A percentile compares a stretch with the other conserved stretches of the same genome.
phyloP scores from a whole-genome alignment of 2,888 invertebrate genomes.

The Scaptomyza cyrtandrae region DNA sequence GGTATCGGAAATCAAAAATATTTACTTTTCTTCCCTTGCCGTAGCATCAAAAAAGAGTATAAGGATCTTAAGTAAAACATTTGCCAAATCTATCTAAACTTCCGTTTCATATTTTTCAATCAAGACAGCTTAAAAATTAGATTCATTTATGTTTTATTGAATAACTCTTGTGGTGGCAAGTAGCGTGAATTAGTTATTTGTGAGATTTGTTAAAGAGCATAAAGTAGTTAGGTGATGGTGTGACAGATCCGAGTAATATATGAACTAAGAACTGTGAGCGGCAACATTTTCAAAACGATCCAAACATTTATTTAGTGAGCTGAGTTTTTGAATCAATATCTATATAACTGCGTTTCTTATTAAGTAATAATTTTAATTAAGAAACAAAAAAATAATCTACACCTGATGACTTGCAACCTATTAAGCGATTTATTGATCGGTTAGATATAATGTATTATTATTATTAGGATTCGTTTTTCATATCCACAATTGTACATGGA shows the following conservation, averaged over 20 bases:
- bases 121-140: background rate
- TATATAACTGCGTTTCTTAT: background rate
- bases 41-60: no score
- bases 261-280: background rate
- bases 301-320: background rate
- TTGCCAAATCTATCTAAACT: background rate
- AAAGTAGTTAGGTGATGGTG: background rate
- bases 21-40: background rate
- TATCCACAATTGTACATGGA: background rate
- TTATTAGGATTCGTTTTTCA: background rate
- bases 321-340: background rate
- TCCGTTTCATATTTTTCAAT: background rate
- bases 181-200: constrained; percentile 6
- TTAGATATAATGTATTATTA: constrained; percentile 1
- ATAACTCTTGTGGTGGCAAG: background rate
- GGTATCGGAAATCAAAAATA: constrained; percentile 14
- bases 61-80: no score
- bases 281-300: constrained; percentile 1
- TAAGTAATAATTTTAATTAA: background rate
- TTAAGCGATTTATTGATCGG: constrained; percentile 17
- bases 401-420: background rate
- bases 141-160: background rate
- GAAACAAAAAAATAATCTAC: background rate
- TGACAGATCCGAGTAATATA: constrained; percentile 4
- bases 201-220: background rate